Evolutionary conservation across 1,140 invertebrate species (phyloP).

Genomic region (Coenobita brevimanus): DNA sequence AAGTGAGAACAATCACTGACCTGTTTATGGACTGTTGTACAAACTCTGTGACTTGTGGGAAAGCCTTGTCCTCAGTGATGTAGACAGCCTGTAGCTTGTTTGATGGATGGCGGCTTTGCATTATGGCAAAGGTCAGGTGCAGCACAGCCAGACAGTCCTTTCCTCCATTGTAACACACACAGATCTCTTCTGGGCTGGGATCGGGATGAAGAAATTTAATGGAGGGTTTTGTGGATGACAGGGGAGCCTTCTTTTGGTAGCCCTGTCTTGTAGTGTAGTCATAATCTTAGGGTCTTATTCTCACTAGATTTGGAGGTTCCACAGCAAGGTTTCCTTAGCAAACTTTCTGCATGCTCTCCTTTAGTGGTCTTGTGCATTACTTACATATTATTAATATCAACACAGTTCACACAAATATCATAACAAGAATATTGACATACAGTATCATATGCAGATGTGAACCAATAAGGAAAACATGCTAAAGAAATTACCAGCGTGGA

Average conservation of each 20-base stretch:
- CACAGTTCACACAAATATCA: too few relatives aligned
- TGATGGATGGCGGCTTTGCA: slow-evolving; percentile 74
- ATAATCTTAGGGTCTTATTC: too few relatives aligned
- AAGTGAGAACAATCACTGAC: slow-evolving; percentile 73
- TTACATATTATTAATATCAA: too few relatives aligned
- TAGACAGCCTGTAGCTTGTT: slow-evolving; percentile 80
- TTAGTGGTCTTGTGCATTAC: too few relatives aligned
- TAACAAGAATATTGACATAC: too few relatives aligned
- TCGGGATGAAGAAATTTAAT: neutral
- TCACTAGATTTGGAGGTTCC: too few relatives aligned
- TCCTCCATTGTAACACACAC: slow-evolving; percentile 96
- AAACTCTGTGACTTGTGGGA: slow-evolving; percentile 90
- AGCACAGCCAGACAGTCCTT: slow-evolving; percentile 96
- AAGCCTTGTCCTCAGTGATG: slow-evolving; percentile 83
- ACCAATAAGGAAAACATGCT: too few relatives aligned
- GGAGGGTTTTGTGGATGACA: neutral
- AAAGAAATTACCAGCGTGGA: too few relatives aligned
- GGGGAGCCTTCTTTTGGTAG: neutral
- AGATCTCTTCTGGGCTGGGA: slow-evolving; percentile 81
- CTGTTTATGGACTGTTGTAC: slow-evolving; percentile 80
- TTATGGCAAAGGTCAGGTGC: slow-evolving; percentile 82
- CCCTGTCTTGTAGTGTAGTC: too few relatives aligned
- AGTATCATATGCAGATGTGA: too few relatives aligned
- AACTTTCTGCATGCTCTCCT: too few relatives aligned
- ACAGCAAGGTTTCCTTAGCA: too few relatives aligned